Conservation (phyloP, 2,888 invertebrate species). For the Prosopocoilus inquinatus region DNA sequence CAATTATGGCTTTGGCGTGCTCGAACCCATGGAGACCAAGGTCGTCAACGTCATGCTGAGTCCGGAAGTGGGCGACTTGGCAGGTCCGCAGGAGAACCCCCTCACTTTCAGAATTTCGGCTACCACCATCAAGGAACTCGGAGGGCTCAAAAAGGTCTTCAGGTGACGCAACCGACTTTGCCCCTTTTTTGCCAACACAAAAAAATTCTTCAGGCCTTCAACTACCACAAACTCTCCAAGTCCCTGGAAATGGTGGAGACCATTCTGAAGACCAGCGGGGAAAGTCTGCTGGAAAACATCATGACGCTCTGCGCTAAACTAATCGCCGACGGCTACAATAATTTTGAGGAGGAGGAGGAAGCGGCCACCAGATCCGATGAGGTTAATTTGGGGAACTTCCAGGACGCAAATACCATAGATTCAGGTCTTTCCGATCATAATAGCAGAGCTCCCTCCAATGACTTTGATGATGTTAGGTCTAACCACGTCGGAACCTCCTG, state of each 20-base stretch:
- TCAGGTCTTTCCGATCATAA: no score
- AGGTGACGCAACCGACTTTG: not conserved
- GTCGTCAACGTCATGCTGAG: conserved; percentile 24
- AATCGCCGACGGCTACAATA: no score
- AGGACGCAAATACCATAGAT: no score
- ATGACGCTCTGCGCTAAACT: not conserved
- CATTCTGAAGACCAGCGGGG: not conserved
- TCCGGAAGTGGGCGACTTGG: conserved; percentile 24
- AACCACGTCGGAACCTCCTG: no score
- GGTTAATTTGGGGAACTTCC: not conserved
- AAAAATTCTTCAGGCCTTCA: conserved; percentile 4
- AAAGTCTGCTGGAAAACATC: not conserved
- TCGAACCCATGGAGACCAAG: conserved; percentile 31
- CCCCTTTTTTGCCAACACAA: not conserved
- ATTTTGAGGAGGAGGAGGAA: not conserved
- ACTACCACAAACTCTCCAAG: conserved; percentile 1
- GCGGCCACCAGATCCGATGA: not conserved
- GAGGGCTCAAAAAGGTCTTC: conserved; percentile 21
- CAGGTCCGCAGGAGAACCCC: not conserved
- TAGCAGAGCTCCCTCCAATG: no score
- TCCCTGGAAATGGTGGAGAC: conserved; percentile 1
- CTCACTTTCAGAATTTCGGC: conserved; percentile 19
- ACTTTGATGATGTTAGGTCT: no score
- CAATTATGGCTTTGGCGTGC: conserved; percentile 35
- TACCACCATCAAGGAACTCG: conserved; percentile 25